A percentile compares a stretch with the other conserved stretches of the same genome.
Conservation (phyloP, 1,140 invertebrate species). For the Lasioglossum baleicum region DNA sequence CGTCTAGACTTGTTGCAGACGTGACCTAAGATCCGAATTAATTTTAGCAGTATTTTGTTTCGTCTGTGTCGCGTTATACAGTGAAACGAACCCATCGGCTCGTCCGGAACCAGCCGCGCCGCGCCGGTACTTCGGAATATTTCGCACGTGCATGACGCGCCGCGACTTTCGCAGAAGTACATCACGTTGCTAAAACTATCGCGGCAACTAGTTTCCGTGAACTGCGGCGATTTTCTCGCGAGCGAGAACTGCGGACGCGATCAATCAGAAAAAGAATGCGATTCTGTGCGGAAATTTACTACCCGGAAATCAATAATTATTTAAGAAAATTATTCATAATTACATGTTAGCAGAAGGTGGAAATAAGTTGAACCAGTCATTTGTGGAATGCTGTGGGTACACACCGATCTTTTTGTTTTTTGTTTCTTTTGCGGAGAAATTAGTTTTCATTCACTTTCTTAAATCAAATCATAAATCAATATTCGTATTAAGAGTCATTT, state of each 20-base stretch:
- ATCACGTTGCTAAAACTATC: slow-evolving; percentile 36
- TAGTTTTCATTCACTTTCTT: too few species aligned
- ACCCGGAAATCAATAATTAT: not conserved
- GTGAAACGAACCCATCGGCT: slow-evolving; percentile 34
- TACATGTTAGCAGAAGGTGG: too few species aligned
- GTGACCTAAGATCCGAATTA: slow-evolving; percentile 72
- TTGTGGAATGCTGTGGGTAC: too few species aligned
- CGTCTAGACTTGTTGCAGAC: slow-evolving; percentile 74
- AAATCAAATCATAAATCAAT: too few species aligned
- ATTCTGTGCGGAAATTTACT: not conserved
- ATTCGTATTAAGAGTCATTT: too few species aligned
- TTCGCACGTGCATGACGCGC: slow-evolving; percentile 48
- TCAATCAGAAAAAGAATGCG: not conserved
- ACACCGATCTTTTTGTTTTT: too few species aligned
- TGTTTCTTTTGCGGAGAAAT: too few species aligned
- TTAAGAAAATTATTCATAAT: too few species aligned
- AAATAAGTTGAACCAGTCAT: too few species aligned
- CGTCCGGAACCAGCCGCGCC: slow-evolving; percentile 32
- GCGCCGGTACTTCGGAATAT: slow-evolving; percentile 57
- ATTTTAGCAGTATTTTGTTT: slow-evolving; percentile 76
- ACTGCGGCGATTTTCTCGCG: not conserved
- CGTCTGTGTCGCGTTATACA: slow-evolving; percentile 61
- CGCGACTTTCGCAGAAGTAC: slow-evolving; percentile 41
- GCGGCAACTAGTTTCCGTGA: not conserved
- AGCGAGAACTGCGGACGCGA: too few species aligned